Percentiles rank a stretch among this genome's conserved stretches.
phyloP scores from a whole-genome alignment of 2,113 vertebrate species.

The Triplophysa siluroides region DNA sequence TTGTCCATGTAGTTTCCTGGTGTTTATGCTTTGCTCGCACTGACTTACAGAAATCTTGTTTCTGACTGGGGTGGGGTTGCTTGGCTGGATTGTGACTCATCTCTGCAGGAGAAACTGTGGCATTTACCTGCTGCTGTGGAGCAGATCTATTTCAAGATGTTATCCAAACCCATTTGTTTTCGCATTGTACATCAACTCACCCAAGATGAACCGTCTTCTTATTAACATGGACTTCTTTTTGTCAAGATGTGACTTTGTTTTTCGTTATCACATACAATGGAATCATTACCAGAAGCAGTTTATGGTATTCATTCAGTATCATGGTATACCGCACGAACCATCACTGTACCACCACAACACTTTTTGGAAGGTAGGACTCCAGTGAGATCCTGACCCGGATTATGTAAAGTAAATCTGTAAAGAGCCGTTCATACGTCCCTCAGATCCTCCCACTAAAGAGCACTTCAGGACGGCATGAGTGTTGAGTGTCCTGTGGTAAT shows the following conservation, averaged over 20 bases:
- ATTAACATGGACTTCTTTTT: neutral
- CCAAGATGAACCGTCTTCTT: neutral
- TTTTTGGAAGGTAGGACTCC: neutral
- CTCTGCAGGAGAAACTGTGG: conserved; percentile 71
- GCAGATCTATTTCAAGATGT: conserved; percentile 26
- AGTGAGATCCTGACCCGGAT: no score
- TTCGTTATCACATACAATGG: neutral
- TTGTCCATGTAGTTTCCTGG: neutral
- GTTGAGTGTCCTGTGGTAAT: no score
- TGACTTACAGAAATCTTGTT: conserved; percentile 40
- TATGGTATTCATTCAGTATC: no score
- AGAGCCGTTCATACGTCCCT: no score
- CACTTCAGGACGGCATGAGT: no score
- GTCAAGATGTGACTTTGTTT: no score
- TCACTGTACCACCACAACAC: neutral
- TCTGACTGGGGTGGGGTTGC: conserved; percentile 71
- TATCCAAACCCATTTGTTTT: neutral
- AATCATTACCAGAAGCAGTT: neutral
- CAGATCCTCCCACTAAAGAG: no score
- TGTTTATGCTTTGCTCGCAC: neutral
- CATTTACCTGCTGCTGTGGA: conserved; percentile 38
- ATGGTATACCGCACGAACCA: no score
- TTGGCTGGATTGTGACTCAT: conserved; percentile 77
- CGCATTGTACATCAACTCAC: neutral
- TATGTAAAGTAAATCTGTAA: no score